Evolutionary conservation across 2,113 vertebrate genomes (phyloP).

Genomic region (Tragelaphus strepsiceros): DNA sequence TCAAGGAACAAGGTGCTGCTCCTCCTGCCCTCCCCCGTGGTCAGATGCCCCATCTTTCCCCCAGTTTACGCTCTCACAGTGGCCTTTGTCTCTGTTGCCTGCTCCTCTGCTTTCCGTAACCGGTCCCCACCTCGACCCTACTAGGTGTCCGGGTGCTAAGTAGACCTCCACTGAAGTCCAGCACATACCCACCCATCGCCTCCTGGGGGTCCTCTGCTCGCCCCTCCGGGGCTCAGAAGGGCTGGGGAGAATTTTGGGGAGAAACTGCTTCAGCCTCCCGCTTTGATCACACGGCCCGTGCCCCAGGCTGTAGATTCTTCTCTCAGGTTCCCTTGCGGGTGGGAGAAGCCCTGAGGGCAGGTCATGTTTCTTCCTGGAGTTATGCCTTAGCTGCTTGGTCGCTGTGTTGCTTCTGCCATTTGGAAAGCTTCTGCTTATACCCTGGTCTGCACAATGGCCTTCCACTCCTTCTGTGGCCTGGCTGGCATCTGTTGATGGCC

Average conservation of each 20-base stretch:
- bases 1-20: too few relatives aligned
- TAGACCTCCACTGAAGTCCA: not conserved
- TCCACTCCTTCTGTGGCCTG: not conserved
- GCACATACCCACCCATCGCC: too few relatives aligned
- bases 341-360: not conserved
- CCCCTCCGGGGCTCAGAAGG: not conserved
- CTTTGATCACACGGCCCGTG: not conserved
- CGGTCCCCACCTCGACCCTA: rapidly evolving
- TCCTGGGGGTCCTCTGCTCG: not conserved
- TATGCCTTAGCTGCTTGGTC: not conserved
- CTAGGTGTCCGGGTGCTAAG: not conserved
- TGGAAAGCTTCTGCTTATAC: not conserved
- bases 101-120: not conserved
- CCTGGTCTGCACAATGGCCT: not conserved
- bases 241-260: not conserved
- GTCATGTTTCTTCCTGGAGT: not conserved
- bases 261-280: not conserved
- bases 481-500: not conserved
- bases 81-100: too few relatives aligned
- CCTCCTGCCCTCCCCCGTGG: rapidly evolving
- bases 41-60: rapidly evolving
- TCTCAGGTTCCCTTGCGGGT: not conserved
- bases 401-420: not conserved
- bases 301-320: not conserved
- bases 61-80: not conserved